phyloP scores from a whole-genome alignment of 2,888 invertebrate genomes.

The Steinernema carpocapsae region DNA sequence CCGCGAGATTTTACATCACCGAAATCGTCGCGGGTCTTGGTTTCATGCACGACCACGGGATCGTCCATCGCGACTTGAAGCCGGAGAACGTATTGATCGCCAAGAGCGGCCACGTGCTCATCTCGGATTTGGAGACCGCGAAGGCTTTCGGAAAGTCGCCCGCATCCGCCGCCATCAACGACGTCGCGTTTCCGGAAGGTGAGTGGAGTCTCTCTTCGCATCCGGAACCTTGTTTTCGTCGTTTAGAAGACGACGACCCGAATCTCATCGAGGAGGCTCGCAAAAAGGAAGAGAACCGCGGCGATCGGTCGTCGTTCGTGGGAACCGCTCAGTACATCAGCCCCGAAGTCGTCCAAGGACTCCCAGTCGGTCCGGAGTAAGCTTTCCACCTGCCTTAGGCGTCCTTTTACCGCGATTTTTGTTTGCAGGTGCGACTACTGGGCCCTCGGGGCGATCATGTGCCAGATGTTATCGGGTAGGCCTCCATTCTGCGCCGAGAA shows the following conservation, averaged over 20 bases:
- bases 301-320: conserved; percentile 77
- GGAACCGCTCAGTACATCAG: conserved; percentile 99
- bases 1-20: conserved; percentile 90
- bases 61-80: conserved; percentile 79
- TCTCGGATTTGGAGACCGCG: conserved; percentile 96
- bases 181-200: background rate
- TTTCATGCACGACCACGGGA: conserved; percentile 57
- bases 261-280: conserved; percentile 18
- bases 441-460: conserved; percentile 80
- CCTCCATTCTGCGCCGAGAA: conserved; percentile 86
- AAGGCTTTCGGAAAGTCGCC: conserved; percentile 70
- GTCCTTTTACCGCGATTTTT: background rate
- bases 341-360: conserved; percentile 83
- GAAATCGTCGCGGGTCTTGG: conserved; percentile 79
- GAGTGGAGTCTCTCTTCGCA: too few relatives aligned
- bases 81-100: conserved; percentile 96
- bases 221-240: too few relatives aligned
- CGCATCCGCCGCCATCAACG: conserved; percentile 9
- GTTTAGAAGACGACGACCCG: background rate
- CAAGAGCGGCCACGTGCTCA: conserved; percentile 91
- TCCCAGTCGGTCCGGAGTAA: conserved; percentile 57
- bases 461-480: conserved; percentile 89
- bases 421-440: conserved; percentile 82
- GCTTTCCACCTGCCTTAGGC: background rate
- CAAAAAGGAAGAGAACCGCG: background rate